These are phyloP conservation scores for Saccopteryx bilineata DNA, from an alignment of 2,113 vertebrate genomes.

Conservation along the genomic window DNA sequence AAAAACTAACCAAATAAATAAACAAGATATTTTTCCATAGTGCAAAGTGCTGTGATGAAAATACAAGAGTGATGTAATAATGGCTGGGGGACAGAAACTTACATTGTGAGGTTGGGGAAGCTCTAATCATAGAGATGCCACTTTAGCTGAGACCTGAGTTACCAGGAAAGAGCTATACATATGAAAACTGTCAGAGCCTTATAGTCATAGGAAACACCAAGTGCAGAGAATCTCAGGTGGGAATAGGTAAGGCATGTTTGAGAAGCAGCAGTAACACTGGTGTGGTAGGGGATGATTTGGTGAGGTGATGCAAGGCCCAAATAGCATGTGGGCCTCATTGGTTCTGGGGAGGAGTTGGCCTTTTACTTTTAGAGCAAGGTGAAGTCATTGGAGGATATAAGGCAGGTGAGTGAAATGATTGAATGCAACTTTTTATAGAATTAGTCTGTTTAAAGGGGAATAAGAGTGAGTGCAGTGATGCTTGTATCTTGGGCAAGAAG, in stretches of 20 bases:
- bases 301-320: background rate
- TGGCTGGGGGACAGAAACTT: background rate
- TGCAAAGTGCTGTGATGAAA: background rate
- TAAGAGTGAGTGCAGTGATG: background rate
- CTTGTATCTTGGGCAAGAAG: background rate
- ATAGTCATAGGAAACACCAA: background rate
- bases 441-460: background rate
- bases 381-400: background rate
- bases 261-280: background rate
- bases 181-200: background rate
- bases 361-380: slow-evolving; percentile 10
- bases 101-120: background rate
- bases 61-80: background rate
- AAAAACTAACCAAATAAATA: slow-evolving; percentile 30
- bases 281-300: background rate
- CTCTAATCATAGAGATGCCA: background rate
- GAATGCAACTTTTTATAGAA: background rate
- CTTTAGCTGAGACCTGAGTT: background rate
- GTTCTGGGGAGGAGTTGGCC: background rate
- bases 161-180: background rate
- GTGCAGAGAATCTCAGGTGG: background rate
- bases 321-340: background rate
- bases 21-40: background rate
- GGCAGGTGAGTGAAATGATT: background rate
- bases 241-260: background rate